Conservation (phyloP, 2,113 vertebrate genomes). For the Myotis brandtii region DNA sequence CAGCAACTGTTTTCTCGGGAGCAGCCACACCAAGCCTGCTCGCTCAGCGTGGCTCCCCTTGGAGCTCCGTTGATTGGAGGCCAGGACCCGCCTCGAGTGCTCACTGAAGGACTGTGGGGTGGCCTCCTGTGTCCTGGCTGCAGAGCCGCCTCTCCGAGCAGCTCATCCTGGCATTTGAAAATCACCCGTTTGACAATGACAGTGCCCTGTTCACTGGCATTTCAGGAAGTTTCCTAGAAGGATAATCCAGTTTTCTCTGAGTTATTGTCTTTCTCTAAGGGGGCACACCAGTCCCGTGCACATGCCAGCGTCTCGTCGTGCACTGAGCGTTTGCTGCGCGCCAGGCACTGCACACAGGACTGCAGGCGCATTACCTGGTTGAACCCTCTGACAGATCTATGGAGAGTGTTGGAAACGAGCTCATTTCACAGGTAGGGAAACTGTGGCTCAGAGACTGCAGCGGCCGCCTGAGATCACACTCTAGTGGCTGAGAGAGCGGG, state of each 20-base stretch:
- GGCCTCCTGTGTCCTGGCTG: background rate
- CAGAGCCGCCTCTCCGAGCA: rapidly evolving
- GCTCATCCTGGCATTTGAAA: background rate
- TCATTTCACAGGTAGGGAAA: background rate
- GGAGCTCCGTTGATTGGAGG: background rate
- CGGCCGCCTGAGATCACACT: too few species aligned
- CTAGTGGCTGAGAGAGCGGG: rapidly evolving
- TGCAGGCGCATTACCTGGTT: background rate
- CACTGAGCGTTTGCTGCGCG: background rate
- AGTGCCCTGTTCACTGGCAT: background rate
- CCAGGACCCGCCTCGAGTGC: background rate
- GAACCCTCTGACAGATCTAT: background rate
- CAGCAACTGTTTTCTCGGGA: background rate
- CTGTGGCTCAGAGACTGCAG: background rate
- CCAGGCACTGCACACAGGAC: background rate
- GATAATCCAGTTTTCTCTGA: too few species aligned
- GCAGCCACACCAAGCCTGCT: background rate
- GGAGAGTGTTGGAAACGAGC: background rate
- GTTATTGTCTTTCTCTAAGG: background rate
- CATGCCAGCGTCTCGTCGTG: background rate
- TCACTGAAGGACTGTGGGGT: background rate
- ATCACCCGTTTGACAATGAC: background rate
- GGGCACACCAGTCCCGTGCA: rapidly evolving
- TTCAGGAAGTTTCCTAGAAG: background rate
- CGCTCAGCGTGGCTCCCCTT: background rate